These are phyloP conservation scores for Astyanax mexicanus DNA, from an alignment of 2,797 vertebrate genomes.

Conservation along the genomic window DNA sequence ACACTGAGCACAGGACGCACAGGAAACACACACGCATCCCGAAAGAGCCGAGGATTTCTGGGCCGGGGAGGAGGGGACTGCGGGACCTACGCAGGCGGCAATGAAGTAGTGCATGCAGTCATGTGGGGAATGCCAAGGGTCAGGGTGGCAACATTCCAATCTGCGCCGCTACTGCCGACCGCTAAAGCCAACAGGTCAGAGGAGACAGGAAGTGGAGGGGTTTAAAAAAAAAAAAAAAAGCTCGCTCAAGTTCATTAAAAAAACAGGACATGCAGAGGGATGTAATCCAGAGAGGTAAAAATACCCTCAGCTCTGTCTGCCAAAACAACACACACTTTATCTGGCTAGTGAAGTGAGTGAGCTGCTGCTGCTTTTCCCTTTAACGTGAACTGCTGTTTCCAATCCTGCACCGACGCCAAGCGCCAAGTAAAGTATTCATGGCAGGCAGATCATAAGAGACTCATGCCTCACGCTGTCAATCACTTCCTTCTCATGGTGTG, in stretches of 20 bases:
- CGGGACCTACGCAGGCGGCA: slow-evolving; percentile 54
- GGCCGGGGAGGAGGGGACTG: background rate
- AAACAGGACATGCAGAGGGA: slow-evolving; percentile 19
- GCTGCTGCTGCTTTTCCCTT: background rate
- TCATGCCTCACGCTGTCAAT: slow-evolving; percentile 16
- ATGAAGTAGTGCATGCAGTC: slow-evolving; percentile 65
- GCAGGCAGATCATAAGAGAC: background rate
- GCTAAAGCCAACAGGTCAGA: slow-evolving; percentile 49
- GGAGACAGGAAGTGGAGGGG: slow-evolving; percentile 60
- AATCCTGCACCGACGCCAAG: background rate
- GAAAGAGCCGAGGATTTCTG: slow-evolving; percentile 11
- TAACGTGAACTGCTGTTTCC: background rate
- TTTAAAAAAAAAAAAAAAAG: no score
- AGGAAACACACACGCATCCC: slow-evolving; percentile 43
- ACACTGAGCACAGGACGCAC: slow-evolving; percentile 54
- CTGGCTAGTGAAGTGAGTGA: background rate
- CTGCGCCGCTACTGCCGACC: slow-evolving; percentile 25
- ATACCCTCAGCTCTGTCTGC: slow-evolving; percentile 29
- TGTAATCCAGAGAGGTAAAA: slow-evolving; percentile 41
- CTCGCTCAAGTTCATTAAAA: slow-evolving; percentile 49
- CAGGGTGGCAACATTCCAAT: slow-evolving; percentile 60
- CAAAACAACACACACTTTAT: background rate
- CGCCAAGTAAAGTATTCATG: slow-evolving; percentile 11
- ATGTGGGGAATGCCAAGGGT: slow-evolving; percentile 70
- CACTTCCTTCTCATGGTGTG: background rate